Conservation (phyloP, 2,113 vertebrate species). For the Myodes glareolus region DNA sequence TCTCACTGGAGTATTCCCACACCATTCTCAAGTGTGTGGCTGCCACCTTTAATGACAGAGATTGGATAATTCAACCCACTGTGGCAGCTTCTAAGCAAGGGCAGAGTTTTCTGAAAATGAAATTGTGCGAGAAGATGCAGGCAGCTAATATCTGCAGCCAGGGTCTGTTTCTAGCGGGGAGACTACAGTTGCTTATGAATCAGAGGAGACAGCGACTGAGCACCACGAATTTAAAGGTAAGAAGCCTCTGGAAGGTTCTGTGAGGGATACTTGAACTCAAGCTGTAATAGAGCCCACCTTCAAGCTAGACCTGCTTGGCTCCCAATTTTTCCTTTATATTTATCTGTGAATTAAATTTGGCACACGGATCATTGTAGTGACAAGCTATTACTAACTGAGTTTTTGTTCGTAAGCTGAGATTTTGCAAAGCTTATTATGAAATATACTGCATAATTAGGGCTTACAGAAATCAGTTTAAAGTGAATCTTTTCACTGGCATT, state of each 20-base stretch:
- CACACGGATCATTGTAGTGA: slow-evolving; percentile 69
- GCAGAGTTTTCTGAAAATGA: slow-evolving; percentile 54
- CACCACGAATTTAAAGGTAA: not conserved
- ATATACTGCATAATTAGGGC: slow-evolving; percentile 71
- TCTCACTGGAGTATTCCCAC: slow-evolving; percentile 75
- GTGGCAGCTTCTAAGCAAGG: slow-evolving; percentile 50
- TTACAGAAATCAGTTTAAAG: slow-evolving; percentile 71
- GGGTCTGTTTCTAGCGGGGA: not conserved
- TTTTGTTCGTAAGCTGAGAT: slow-evolving; percentile 74
- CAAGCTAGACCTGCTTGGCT: slow-evolving; percentile 52
- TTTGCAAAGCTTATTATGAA: slow-evolving; percentile 78
- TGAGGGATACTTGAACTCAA: not conserved
- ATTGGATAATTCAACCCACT: slow-evolving; percentile 52
- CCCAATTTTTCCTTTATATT: slow-evolving; percentile 72
- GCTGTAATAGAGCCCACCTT: slow-evolving; percentile 3
- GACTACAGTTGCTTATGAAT: not conserved
- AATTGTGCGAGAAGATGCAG: not conserved
- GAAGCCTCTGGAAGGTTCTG: not conserved
- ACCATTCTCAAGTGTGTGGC: slow-evolving; percentile 58
- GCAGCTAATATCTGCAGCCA: not conserved
- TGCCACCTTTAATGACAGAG: slow-evolving; percentile 75
- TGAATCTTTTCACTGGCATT: slow-evolving; percentile 58
- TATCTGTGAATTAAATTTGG: slow-evolving; percentile 68
- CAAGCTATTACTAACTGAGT: slow-evolving; percentile 74
- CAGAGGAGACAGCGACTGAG: not conserved